Evolutionary conservation across 2,888 invertebrate genomes (phyloP), one percentile per base, ranked within the genome.

Genomic region (Tenthredo livida): DNA sequence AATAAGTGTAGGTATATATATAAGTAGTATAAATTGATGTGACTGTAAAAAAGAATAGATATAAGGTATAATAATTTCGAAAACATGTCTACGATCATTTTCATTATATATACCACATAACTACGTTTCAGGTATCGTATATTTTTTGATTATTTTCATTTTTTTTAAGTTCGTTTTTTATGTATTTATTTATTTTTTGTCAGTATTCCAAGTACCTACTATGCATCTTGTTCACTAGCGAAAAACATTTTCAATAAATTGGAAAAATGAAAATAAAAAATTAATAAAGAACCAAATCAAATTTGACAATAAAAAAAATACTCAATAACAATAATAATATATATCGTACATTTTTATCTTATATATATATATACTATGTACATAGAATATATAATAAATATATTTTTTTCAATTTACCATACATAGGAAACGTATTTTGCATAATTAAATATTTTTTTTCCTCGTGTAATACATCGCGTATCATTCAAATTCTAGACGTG

Each of bases 1-100:
- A n/a, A n/a, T n/a, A n/a, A n/a, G n/a, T n/a, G n/a, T n/a, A n/a
- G n/a, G n/a, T n/a, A n/a, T n/a, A n/a, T n/a, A n/a, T 6, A 50
- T 50, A 50, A 50, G 50, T 50, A 50, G 50, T 70, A 70, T 70
- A 37, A 61, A 61, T 25, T 61, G 61, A 25, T 25, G 61, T 61
- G 10, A 25, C 61, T 61, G n/a, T 25, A 58, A 58, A 21, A 21
- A 58, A 21, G 58, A 21, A 58, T 58, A 7, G 9, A 21, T 58
- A 15, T 50, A 50, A 15, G 50, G 50, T 50, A 50, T 15, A 5
- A 50, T 50, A 17, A 50, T 50, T 50, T 17, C 17, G 5, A 50
- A 50, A 50, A 50, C 17, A 50, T 50, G 1, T 50, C 17, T 50
- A 17, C 17, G 50, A 50, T n/a, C 17, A 50, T 50, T n/a, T 50